Conservation (phyloP, 2,113 vertebrate genomes). For the Phrynosoma platyrhinos region DNA sequence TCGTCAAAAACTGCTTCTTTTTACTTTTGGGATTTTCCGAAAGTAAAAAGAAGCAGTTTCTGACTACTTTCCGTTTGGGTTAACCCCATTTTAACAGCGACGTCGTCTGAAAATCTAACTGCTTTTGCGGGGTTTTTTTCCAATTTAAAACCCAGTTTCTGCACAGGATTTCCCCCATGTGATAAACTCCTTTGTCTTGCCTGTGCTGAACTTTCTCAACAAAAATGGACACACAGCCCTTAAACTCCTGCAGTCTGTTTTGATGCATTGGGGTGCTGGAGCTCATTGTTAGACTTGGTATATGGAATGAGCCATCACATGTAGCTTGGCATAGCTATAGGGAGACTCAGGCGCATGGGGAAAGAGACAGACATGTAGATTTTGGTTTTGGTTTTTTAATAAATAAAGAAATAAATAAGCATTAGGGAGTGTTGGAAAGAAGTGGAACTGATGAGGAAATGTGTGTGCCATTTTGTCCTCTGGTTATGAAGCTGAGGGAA, state of each 20-base stretch:
- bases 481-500: neutral
- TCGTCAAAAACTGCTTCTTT: too few relatives aligned
- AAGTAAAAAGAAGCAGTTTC: too few relatives aligned
- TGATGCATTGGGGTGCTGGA: neutral
- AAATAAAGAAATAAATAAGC: neutral
- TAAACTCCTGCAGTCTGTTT: neutral
- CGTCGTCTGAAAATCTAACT: too few relatives aligned
- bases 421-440: neutral
- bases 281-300: neutral
- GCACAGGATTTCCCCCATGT: too few relatives aligned
- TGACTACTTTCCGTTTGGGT: too few relatives aligned
- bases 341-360: neutral
- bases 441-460: neutral
- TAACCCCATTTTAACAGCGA: too few relatives aligned
- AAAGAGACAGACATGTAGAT: neutral
- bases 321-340: neutral
- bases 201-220: neutral
- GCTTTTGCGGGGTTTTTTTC: too few relatives aligned
- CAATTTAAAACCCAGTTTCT: too few relatives aligned
- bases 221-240: neutral
- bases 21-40: too few relatives aligned
- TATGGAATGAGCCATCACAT: neutral
- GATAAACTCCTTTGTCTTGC: too few relatives aligned
- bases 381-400: neutral
- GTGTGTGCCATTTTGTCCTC: neutral